Evolutionary conservation across 2,113 vertebrate species (phyloP).

Genomic region (Paraplagusia blochii): DNA sequence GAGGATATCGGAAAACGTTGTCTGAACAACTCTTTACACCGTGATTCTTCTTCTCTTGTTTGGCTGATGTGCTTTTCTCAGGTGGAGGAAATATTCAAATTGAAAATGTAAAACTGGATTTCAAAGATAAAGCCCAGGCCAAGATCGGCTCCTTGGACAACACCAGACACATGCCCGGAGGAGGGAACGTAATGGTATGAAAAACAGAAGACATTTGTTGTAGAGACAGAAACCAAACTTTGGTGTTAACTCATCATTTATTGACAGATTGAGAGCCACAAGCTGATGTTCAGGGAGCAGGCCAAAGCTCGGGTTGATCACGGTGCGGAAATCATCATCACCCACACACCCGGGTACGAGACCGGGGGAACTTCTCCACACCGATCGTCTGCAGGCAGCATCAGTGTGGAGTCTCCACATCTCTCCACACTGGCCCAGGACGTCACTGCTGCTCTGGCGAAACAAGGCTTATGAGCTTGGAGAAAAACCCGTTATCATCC

Average conservation of each 20-base stretch:
- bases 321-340: conserved; percentile 90
- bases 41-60: conserved; percentile 13
- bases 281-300: conserved; percentile 87
- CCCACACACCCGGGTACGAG: conserved; percentile 81
- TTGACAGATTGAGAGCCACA: conserved; percentile 93
- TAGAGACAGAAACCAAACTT: background rate
- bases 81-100: conserved; percentile 90
- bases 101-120: conserved; percentile 93
- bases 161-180: conserved; percentile 85
- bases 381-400: conserved; percentile 88
- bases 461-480: conserved; percentile 89
- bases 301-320: conserved; percentile 94
- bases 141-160: conserved; percentile 92
- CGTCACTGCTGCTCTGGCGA: conserved; percentile 90
- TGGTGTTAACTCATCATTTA: background rate
- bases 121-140: conserved; percentile 92
- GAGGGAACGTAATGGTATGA: conserved; percentile 88
- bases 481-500: conserved; percentile 17
- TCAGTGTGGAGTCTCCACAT: conserved; percentile 90
- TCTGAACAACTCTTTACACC: no score
- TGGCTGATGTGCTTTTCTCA: conserved; percentile 43
- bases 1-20: no score
- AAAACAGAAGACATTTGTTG: conserved; percentile 37
- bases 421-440: conserved; percentile 92
- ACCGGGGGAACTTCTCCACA: conserved; percentile 85